These are phyloP conservation scores for Bombylius major DNA, from an alignment of 2,888 invertebrate genomes.

Conservation along the genomic window DNA sequence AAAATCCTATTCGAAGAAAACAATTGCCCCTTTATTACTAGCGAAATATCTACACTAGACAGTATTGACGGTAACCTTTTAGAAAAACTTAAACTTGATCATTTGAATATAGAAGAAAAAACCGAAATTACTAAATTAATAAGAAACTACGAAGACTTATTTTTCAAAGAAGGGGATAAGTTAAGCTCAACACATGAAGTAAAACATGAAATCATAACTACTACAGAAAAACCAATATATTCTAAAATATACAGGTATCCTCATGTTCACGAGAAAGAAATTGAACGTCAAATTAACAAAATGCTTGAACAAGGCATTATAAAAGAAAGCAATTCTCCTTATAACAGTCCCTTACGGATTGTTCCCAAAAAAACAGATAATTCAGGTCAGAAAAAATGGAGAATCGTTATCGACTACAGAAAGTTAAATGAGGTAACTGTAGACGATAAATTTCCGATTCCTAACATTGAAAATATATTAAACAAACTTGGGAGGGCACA, in stretches of 20 bases:
- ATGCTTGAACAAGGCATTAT: conserved; percentile 9
- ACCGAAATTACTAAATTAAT: conserved; percentile 1
- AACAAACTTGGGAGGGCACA: conserved; percentile 11
- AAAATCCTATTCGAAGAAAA: background rate
- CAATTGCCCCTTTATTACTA: background rate
- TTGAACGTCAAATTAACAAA: conserved; percentile 9
- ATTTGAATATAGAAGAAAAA: background rate
- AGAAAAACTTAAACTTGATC: background rate
- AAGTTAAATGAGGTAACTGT: conserved; percentile 11
- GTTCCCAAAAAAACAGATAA: conserved; percentile 12
- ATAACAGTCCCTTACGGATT: conserved; percentile 13
- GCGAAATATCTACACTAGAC: background rate
- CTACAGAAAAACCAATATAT: conserved; percentile 6
- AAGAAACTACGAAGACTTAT: conserved; percentile 5
- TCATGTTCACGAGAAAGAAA: conserved; percentile 10
- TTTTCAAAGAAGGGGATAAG: conserved; percentile 8
- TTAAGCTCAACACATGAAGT: conserved; percentile 8
- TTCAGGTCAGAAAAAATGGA: conserved; percentile 11
- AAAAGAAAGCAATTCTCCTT: conserved; percentile 11
- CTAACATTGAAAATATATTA: conserved; percentile 14
- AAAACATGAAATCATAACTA: conserved; percentile 12
- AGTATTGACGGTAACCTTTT: background rate
- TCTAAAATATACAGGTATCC: conserved; percentile 13
- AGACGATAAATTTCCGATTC: conserved; percentile 14
- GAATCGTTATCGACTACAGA: conserved; percentile 10